phyloP scores from a whole-genome alignment of 1,140 invertebrate species.

The Hycleus phaleratus region DNA sequence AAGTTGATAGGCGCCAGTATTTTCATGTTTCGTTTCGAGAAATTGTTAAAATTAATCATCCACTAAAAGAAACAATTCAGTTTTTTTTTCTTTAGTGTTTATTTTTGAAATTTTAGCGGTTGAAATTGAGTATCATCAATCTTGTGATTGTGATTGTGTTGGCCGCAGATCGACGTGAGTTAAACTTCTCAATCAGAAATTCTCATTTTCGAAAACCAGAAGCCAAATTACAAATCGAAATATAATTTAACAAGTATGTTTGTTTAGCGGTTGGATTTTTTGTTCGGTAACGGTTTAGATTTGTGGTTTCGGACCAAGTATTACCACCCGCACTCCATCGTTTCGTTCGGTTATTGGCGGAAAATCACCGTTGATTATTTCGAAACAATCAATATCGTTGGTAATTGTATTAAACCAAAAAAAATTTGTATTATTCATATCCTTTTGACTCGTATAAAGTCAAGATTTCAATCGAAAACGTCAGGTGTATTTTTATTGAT shows the following conservation, averaged over 20 bases:
- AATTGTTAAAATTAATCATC: neutral
- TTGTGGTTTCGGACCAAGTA: neutral
- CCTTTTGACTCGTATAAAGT: neutral
- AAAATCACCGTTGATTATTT: neutral
- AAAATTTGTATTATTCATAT: neutral
- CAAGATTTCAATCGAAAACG: neutral
- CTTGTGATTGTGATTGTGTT: constrained; percentile 1
- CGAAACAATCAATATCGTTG: constrained; percentile 6
- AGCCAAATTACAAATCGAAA: constrained; percentile 6
- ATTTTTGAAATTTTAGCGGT: neutral
- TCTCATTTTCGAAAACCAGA: constrained; percentile 6
- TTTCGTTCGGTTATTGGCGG: too few relatives aligned
- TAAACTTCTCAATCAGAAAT: constrained; percentile 7
- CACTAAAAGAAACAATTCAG: neutral
- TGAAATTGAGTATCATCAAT: neutral
- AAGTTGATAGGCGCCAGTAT: neutral
- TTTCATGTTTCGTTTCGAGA: neutral
- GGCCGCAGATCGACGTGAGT: constrained; percentile 7
- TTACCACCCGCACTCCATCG: constrained; percentile 4
- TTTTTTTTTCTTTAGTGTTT: neutral
- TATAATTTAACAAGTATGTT: constrained; percentile 18
- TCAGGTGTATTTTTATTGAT: neutral
- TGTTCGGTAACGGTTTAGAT: constrained; percentile 17
- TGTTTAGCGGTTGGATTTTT: constrained; percentile 14
- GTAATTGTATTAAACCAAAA: constrained; percentile 6